phyloP scores from a whole-genome alignment of 2,797 vertebrate species.

The Anabas testudineus region DNA sequence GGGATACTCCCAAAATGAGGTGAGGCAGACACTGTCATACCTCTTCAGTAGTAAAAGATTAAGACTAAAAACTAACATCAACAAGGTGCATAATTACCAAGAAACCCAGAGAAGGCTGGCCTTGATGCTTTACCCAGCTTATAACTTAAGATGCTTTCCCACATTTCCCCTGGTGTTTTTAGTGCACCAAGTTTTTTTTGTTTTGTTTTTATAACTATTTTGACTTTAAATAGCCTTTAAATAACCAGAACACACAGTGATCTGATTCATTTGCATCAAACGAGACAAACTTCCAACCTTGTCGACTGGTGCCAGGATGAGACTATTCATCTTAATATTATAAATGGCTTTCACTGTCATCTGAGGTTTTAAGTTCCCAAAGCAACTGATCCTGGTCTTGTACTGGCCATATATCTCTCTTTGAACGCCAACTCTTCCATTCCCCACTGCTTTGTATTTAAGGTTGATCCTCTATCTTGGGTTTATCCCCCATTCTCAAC shows the following conservation, averaged over 20 bases:
- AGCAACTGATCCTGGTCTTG: slow-evolving; percentile 80
- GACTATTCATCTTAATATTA: slow-evolving; percentile 83
- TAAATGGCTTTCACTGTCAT: slow-evolving; percentile 83
- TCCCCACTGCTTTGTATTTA: slow-evolving; percentile 83
- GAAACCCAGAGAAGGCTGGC: slow-evolving; percentile 11
- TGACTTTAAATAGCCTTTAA: slow-evolving; percentile 40
- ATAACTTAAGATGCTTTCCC: neutral
- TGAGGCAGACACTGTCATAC: slow-evolving; percentile 69
- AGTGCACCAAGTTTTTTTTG: neutral
- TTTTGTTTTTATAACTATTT: slow-evolving; percentile 10
- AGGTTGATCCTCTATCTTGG: slow-evolving; percentile 76
- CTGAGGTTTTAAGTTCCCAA: slow-evolving; percentile 85
- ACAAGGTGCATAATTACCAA: slow-evolving; percentile 71
- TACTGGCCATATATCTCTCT: slow-evolving; percentile 76
- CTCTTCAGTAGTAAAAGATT: slow-evolving; percentile 65
- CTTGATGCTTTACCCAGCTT: neutral
- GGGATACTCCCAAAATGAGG: slow-evolving; percentile 75
- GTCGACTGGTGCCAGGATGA: slow-evolving; percentile 63
- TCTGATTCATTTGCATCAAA: slow-evolving; percentile 80
- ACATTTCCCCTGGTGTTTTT: neutral
- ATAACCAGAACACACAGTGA: slow-evolving; percentile 40
- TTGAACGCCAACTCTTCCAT: slow-evolving; percentile 74
- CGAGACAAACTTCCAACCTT: slow-evolving; percentile 73
- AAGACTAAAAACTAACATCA: slow-evolving; percentile 74
- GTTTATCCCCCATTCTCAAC: slow-evolving; percentile 62